Evolutionary conservation across 2,113 vertebrate genomes (phyloP), one percentile per base, ranked within the genome.

Genomic region (human): DNA sequence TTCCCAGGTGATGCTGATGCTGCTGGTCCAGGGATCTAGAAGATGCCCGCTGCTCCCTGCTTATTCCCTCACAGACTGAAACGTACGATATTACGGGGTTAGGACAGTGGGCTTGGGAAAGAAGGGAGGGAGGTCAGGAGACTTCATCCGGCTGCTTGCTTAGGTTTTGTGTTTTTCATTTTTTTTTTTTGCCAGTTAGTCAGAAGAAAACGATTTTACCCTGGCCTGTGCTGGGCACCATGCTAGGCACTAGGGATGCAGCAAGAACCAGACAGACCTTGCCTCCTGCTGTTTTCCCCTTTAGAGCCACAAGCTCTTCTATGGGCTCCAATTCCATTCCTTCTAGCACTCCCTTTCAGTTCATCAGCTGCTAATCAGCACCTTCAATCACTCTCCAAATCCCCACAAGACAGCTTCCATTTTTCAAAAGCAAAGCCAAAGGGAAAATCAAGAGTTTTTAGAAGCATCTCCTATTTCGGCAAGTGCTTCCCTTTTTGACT

Each of bases 341-440:
- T 66, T 64, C 45, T n/a, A 94, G 57, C n/a, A 20, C 10, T 25
- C 82, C n/a, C 61, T 17, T 64, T 93, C 43, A 9, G 4, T 89
- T 93, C 66, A 83, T 82, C 40, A 64, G 45, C 78, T 83, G 66
- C 40, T 93, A 64, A 83, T 93, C 25, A 94, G 79, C 23, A 5
- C 61, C 59, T 86, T 94, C 78, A 55, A 59, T 96, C 86, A 82
- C 17, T 92, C 30, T 82, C 55, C 50, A 86, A 89, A 72, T 73
- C 45, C 30, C 50, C 14, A 3, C 6, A 6, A 95, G 66, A 91
- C 35, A 89, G 35, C 18, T 73, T 20, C 59, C 45, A 70, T 89
- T 86, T 96, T 70, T 83, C 68, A 87, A 96, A 96, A 76, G 45
- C 43, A 87, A 96, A 96, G 61, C 5, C 61, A 91, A 25, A 95